A percentile compares a stretch with the other conserved stretches of the same genome.
phyloP scores from a whole-genome alignment of 1,140 invertebrate species.

The Hypsibius dujardini region DNA sequence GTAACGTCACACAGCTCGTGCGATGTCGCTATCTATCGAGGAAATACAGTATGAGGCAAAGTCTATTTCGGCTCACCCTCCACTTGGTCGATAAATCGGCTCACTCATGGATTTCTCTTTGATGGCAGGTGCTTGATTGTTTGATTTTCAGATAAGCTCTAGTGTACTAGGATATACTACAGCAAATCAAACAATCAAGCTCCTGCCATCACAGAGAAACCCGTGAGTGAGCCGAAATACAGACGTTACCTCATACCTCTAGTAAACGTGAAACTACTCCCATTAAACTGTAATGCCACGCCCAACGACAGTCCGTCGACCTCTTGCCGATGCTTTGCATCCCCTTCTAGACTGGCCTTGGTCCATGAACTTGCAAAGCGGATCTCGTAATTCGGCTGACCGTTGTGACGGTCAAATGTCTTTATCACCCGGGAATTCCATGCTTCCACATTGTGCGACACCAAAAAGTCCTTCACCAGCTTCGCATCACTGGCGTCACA shows the following conservation, averaged over 20 bases:
- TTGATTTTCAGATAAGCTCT: background rate
- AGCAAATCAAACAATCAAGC: too few relatives aligned
- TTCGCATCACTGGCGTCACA: constrained; percentile 65
- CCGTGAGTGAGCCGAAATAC: too few relatives aligned
- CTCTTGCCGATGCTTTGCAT: background rate
- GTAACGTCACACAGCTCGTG: too few relatives aligned
- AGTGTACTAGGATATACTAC: too few relatives aligned
- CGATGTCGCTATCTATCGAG: too few relatives aligned
- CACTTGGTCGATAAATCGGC: too few relatives aligned
- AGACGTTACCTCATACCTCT: background rate
- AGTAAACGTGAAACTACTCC: background rate
- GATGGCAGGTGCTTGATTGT: background rate
- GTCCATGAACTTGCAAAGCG: background rate
- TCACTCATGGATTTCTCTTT: background rate
- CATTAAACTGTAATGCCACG: background rate
- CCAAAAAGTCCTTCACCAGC: constrained; percentile 63
- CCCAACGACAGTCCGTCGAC: background rate
- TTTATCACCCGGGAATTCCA: constrained; percentile 80
- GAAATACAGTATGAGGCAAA: too few relatives aligned
- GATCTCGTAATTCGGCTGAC: background rate
- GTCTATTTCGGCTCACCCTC: too few relatives aligned
- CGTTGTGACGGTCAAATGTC: constrained; percentile 34
- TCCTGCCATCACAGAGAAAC: too few relatives aligned
- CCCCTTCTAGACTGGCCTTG: background rate
- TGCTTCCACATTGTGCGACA: constrained; percentile 56